Evolutionary conservation across 2,888 invertebrate genomes (phyloP).

Genomic region (Orthosia incerta): DNA sequence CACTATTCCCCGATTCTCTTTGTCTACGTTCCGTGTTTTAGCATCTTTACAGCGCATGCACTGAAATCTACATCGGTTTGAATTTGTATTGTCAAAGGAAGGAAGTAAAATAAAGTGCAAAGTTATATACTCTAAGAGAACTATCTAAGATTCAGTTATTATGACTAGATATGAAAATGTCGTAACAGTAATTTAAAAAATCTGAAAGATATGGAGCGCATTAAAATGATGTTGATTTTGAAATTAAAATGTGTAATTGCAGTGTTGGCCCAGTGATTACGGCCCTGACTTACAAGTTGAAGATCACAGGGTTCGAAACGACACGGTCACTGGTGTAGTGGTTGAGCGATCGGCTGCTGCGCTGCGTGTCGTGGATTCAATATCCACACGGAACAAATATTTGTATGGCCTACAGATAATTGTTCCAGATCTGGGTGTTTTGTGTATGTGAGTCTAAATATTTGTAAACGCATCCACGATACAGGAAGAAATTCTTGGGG

Average conservation of each 20-base stretch:
- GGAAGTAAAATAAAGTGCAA: background rate
- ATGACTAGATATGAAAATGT: fast-evolving
- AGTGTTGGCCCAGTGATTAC: too few species aligned
- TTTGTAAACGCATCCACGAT: too few species aligned
- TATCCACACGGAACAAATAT: too few species aligned
- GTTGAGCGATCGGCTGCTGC: too few species aligned
- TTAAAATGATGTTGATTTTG: background rate
- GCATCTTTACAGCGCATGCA: slow-evolving; percentile 13
- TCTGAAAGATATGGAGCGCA: background rate
- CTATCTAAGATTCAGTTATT: background rate
- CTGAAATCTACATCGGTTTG: slow-evolving; percentile 24
- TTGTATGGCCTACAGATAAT: too few species aligned
- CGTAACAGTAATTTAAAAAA: background rate
- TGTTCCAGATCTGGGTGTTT: too few species aligned
- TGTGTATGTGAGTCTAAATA: too few species aligned
- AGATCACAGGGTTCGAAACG: too few species aligned
- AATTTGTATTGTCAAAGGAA: slow-evolving; percentile 1
- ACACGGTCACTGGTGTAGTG: too few species aligned
- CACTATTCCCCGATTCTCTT: slow-evolving; percentile 21
- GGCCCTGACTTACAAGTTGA: too few species aligned
- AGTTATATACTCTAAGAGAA: background rate
- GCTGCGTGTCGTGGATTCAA: too few species aligned
- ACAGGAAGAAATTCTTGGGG: too few species aligned
- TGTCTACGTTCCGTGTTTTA: slow-evolving; percentile 29
- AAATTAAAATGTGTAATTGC: background rate